phyloP scores from a whole-genome alignment of 2,888 invertebrate species.

The Hermodice carunculata region DNA sequence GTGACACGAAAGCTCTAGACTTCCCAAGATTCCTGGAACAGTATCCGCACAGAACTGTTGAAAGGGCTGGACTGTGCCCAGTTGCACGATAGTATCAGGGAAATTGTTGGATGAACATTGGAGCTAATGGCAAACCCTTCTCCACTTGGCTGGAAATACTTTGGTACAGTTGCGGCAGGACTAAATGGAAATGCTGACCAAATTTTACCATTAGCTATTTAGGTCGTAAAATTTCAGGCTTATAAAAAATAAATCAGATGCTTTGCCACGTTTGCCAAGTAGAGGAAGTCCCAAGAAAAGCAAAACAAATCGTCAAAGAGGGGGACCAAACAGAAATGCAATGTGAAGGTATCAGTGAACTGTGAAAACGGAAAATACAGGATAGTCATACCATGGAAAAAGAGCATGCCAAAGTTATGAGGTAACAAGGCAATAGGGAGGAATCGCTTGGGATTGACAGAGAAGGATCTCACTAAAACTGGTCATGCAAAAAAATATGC shows the following conservation, averaged over 20 bases:
- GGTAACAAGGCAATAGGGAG: background rate
- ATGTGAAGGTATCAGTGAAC: background rate
- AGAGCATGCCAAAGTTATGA: background rate
- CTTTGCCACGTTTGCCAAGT: background rate
- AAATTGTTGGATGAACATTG: no score
- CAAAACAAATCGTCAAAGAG: background rate
- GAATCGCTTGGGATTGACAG: background rate
- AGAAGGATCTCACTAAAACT: background rate
- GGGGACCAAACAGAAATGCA: background rate
- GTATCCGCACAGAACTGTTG: no score
- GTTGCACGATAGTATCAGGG: no score
- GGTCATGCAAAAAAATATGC: background rate
- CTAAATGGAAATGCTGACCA: no score
- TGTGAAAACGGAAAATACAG: background rate
- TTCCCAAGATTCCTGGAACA: no score
- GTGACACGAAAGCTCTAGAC: no score
- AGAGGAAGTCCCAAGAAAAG: background rate
- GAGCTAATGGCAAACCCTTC: no score
- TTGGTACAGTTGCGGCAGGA: no score
- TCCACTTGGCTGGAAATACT: no score
- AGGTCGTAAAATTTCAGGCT: no score
- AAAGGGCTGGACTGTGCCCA: no score
- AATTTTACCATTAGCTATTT: no score
- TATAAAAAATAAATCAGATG: background rate
- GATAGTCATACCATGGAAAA: background rate